Percentiles rank a stretch among this genome's conserved stretches.
phyloP scores from a whole-genome alignment of 30 jellyfish, hydroid and myxozoan genomes.

The Sanderia malayensis region DNA sequence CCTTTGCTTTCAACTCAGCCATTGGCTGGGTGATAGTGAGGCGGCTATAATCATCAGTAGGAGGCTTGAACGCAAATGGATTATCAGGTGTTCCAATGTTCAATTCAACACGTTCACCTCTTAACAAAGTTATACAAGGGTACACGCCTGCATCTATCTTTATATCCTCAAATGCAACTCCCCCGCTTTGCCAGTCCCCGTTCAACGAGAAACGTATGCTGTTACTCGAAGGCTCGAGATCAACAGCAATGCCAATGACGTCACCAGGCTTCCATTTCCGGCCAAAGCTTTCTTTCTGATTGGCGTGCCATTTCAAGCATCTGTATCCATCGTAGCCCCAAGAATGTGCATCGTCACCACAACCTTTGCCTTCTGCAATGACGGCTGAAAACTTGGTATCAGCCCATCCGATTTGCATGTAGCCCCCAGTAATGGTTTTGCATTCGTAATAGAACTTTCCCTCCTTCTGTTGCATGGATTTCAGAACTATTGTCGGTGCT shows the following conservation, averaged over 20 bases:
- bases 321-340: slow-evolving; percentile 73
- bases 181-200: slow-evolving; percentile 59
- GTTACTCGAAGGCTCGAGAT: slow-evolving; percentile 21
- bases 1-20: not conserved
- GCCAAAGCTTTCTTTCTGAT: slow-evolving; percentile 46
- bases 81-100: slow-evolving; percentile 31
- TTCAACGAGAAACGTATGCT: slow-evolving; percentile 45
- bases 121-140: slow-evolving; percentile 45
- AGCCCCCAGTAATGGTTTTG: slow-evolving; percentile 56
- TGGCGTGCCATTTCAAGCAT: slow-evolving; percentile 63
- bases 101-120: slow-evolving; percentile 60
- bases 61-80: slow-evolving; percentile 22
- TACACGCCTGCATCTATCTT: slow-evolving; percentile 17
- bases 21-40: slow-evolving; percentile 15
- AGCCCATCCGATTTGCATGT: slow-evolving; percentile 78
- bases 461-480: slow-evolving; percentile 31
- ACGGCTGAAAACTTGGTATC: slow-evolving; percentile 43
- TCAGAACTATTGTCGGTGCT: slow-evolving; percentile 54
- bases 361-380: slow-evolving; percentile 52
- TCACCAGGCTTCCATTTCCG: slow-evolving; percentile 64
- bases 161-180: slow-evolving; percentile 46
- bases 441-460: slow-evolving; percentile 59
- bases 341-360: slow-evolving; percentile 62
- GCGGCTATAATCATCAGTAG: slow-evolving; percentile 23
- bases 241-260: slow-evolving; percentile 55